phyloP scores from a whole-genome alignment of 2,113 vertebrate species.

The Pseudorasbora parva region DNA sequence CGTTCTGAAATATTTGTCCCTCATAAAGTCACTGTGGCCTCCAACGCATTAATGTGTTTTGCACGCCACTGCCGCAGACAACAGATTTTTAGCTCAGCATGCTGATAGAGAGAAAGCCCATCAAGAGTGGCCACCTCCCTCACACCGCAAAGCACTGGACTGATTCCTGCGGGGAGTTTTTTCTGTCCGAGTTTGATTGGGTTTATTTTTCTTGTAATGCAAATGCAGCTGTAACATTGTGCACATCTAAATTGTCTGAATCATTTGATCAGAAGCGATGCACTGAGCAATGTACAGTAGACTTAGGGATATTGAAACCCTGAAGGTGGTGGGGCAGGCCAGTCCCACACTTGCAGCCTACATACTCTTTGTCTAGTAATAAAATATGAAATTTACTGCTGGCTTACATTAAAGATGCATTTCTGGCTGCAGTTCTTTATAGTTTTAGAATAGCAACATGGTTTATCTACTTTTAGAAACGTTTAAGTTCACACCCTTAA shows the following conservation, averaged over 20 bases:
- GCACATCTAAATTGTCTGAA: neutral
- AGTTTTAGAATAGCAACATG: neutral
- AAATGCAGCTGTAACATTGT: neutral
- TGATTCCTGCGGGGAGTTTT: slow-evolving; percentile 67
- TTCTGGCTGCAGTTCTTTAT: neutral
- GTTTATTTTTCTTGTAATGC: slow-evolving; percentile 7
- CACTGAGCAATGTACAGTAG: neutral
- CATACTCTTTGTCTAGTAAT: neutral
- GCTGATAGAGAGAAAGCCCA: slow-evolving; percentile 76
- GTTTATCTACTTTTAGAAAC: neutral
- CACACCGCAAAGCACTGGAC: slow-evolving; percentile 65
- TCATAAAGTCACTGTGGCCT: slow-evolving; percentile 84
- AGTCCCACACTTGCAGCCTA: neutral
- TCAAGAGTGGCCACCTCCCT: slow-evolving; percentile 73
- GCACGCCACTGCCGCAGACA: slow-evolving; percentile 75
- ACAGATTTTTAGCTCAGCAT: slow-evolving; percentile 80
- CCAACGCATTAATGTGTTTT: slow-evolving; percentile 75
- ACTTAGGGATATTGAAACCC: neutral
- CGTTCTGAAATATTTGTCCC: slow-evolving; percentile 87
- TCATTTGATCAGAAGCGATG: neutral
- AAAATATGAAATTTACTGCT: neutral
- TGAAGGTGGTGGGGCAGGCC: neutral
- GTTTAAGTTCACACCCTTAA: neutral
- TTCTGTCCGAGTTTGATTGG: slow-evolving; percentile 27
- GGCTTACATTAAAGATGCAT: neutral